These are phyloP conservation scores for Ecdyonurus torrentis DNA, from an alignment of 2,888 invertebrate species.

Conservation along the genomic window DNA sequence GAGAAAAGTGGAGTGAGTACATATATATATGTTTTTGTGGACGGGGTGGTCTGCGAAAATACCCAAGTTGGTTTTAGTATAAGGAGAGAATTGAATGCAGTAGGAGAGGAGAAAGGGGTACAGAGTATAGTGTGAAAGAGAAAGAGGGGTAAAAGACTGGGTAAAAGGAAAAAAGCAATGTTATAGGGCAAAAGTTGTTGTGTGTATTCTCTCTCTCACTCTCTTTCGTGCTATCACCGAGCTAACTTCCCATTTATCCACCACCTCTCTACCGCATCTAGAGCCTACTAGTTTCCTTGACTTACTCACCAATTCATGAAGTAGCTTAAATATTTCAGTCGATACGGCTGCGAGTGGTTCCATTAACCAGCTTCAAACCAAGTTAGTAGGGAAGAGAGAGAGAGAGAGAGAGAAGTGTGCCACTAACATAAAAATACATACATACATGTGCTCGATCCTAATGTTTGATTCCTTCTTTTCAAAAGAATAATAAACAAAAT, in stretches of 20 bases:
- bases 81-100: too few species aligned
- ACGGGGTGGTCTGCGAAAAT: not conserved
- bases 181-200: not conserved
- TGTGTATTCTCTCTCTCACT: too few species aligned
- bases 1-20: not conserved
- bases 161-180: too few species aligned
- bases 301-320: not conserved
- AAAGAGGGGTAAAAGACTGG: too few species aligned
- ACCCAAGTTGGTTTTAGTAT: not conserved
- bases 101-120: too few species aligned
- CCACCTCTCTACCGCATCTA: not conserved
- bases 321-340: not conserved
- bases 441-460: too few species aligned
- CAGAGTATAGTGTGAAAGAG: too few species aligned
- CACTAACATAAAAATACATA: too few species aligned
- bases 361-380: not conserved
- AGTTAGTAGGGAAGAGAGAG: not conserved
- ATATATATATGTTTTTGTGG: not conserved
- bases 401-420: too few species aligned
- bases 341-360: not conserved
- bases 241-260: not conserved
- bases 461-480: too few species aligned
- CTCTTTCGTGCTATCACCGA: not conserved
- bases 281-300: not conserved
- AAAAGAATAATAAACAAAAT: too few species aligned